Evolutionary conservation across 2,888 invertebrate species (phyloP), one percentile per base, ranked within the genome.

Genomic region (Himalopsyche kuldschensis): DNA sequence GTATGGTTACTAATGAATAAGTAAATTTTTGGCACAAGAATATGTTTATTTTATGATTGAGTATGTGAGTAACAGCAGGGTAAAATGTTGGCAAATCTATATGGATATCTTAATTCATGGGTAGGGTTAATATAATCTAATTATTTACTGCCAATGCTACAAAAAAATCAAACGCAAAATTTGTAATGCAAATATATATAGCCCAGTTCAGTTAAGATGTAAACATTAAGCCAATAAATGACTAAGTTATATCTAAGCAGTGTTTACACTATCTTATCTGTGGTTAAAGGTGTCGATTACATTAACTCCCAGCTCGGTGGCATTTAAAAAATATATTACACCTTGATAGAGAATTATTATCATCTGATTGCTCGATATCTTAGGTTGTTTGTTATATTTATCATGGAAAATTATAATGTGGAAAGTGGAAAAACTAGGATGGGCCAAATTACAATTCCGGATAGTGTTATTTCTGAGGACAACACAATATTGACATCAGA

Each of bases 221-320:
- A 48, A 11, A 47, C 47, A 31, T 79, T 15, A 41, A 41, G 15
- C 3, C 15, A 41, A 24, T 77, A 35, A 6, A 32, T 77, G 69
- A 27, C 69, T 69, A 69, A 30, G 20, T 27, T 69, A 82, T 84
- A 84, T 78, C 80, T 63, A 80, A 82, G 79, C 77, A 77, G 78
- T 82, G 63, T 41, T 41, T 24, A 76, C 80, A 69, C 11, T 69
- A 84, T 84, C 84, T 84, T 84, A 84, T 84, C 84, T 84, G 84
- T 82, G 82, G 84, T 84, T 48, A 75, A 76, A 77, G 82, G 84
- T 84, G 82, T 84, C 84, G 77, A 84, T 84, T 82, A 55, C 84
- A 82, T 31, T 47, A 69, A 27, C 27, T 69, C 24, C 69, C 27
- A 24, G 15, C 69, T 69, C 3, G 30, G 27, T 27, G 11, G 11